phyloP scores from a whole-genome alignment of 2,888 invertebrate species.

The Cerastis leucographa region DNA sequence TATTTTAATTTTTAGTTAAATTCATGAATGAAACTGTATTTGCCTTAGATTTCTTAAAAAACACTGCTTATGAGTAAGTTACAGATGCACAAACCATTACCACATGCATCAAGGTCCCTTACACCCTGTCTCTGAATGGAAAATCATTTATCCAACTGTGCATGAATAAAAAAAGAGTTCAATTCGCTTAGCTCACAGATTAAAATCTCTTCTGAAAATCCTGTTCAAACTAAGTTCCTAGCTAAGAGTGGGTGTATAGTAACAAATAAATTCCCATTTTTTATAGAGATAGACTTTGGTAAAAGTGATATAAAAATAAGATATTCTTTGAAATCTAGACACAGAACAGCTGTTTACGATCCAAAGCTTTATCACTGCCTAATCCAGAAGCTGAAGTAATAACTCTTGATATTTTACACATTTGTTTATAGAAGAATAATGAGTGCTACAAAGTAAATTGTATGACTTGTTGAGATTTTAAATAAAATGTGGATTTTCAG shows the following conservation, averaged over 20 bases:
- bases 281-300: background rate
- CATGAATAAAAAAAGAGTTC: background rate
- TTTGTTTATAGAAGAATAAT: conserved; percentile 5
- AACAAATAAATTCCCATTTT: background rate
- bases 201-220: background rate
- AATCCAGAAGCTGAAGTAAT: conserved; percentile 21
- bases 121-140: background rate
- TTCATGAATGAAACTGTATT: background rate
- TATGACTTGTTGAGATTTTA: background rate
- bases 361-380: conserved; percentile 13
- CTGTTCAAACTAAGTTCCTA: background rate
- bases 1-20: background rate
- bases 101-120: background rate
- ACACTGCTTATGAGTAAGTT: background rate
- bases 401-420: conserved; percentile 26
- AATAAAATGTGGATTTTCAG: background rate
- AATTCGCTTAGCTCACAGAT: background rate
- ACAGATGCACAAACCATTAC: background rate
- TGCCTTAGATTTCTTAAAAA: background rate
- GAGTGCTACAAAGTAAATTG: conserved; percentile 11
- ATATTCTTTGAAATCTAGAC: conserved; percentile 14
- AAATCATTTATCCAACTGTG: background rate
- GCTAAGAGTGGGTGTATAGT: background rate
- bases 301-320: conserved; percentile 1
- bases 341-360: conserved; percentile 32